Conservation (phyloP, 1,140 invertebrate genomes). For the Andricus grossulariae region DNA sequence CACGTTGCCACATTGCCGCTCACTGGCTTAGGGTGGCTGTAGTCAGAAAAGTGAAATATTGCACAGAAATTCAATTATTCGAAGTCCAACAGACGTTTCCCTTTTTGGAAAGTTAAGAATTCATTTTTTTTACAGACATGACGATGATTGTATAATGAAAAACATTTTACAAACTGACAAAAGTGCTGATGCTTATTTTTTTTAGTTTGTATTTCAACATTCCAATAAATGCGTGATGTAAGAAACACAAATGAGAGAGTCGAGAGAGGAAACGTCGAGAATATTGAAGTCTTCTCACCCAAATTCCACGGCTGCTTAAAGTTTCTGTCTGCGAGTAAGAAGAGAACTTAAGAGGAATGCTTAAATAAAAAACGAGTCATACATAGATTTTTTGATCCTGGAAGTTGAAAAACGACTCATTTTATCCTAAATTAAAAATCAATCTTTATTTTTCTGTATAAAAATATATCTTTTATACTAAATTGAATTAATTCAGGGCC, state of each 20-base stretch:
- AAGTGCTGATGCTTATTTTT: constrained; percentile 24
- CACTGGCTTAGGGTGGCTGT: constrained; percentile 68
- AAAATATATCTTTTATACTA: not conserved
- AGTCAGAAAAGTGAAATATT: constrained; percentile 50
- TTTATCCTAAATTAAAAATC: too few relatives aligned
- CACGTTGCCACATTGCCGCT: constrained; percentile 70
- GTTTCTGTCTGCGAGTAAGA: constrained; percentile 30
- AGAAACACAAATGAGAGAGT: not conserved
- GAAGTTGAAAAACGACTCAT: not conserved
- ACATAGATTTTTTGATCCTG: not conserved
- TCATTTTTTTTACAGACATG: constrained; percentile 35
- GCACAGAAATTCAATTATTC: constrained; percentile 36
- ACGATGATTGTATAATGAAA: constrained; percentile 29
- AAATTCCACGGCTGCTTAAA: constrained; percentile 52
- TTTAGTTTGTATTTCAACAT: constrained; percentile 15
- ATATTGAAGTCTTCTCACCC: constrained; percentile 47
- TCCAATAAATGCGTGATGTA: not conserved
- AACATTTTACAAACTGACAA: not conserved
- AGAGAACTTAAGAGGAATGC: constrained; percentile 36
- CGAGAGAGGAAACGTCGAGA: constrained; percentile 22
- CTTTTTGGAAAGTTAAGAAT: not conserved
- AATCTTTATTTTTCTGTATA: not conserved
- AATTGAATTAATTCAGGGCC: too few relatives aligned
- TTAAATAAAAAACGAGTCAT: constrained; percentile 13
- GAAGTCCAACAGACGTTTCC: not conserved